A percentile compares a stretch with the other conserved stretches of the same genome.
phyloP scores from a whole-genome alignment of 2,797 vertebrate species.

The Poecilia gillii region DNA sequence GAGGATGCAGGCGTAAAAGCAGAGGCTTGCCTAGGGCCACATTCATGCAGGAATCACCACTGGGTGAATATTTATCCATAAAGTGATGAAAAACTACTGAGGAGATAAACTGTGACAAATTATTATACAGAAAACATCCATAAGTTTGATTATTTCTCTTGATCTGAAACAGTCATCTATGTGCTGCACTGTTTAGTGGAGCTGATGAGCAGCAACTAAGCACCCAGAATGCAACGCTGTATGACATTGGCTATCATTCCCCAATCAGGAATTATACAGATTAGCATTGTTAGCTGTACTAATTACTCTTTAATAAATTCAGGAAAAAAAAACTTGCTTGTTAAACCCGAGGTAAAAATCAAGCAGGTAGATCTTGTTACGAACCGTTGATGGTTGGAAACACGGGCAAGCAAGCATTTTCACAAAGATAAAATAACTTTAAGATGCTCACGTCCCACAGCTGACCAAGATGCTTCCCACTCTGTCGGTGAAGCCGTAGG shows the following conservation, averaged over 20 bases:
- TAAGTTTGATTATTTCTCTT: not conserved
- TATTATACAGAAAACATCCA: not conserved
- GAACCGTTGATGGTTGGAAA: not conserved
- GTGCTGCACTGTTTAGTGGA: not conserved
- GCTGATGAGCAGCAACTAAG: not conserved
- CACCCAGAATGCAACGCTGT: not conserved
- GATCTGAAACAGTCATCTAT: not conserved
- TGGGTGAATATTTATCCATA: not conserved
- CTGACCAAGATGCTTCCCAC: conserved; percentile 82
- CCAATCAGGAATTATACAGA: not conserved
- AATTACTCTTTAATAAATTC: not conserved
- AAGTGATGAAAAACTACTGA: not conserved
- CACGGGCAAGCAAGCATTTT: not conserved
- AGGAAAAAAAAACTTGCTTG: not conserved
- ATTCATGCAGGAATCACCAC: not conserved
- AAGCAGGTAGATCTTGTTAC: not conserved
- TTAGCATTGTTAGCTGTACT: not conserved
- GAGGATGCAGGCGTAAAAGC: not conserved
- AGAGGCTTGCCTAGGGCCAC: too few relatives aligned
- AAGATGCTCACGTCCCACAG: conserved; percentile 79
- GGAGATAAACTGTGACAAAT: not conserved
- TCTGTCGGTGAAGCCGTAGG: conserved; percentile 83
- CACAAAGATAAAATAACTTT: not conserved
- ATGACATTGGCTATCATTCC: not conserved
- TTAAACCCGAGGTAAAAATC: not conserved